Evolutionary conservation across 2,797 vertebrate species (phyloP).

Genomic region (Bovichtus diacanthus): DNA sequence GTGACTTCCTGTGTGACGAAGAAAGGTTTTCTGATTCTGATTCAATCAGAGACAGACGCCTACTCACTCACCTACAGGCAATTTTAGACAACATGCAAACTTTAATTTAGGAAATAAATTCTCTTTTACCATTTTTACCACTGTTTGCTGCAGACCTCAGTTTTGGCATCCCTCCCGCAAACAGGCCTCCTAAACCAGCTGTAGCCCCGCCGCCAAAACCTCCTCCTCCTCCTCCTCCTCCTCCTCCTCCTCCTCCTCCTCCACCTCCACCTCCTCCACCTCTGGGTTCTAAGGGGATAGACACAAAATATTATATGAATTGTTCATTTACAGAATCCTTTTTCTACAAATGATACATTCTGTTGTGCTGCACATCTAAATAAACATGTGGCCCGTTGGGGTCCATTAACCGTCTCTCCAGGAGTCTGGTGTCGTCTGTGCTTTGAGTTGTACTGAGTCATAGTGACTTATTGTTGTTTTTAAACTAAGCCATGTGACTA

Average conservation of each 20-base stretch:
- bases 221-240: constrained; percentile 48
- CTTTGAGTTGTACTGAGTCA: neutral
- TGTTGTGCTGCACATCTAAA: neutral
- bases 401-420: neutral
- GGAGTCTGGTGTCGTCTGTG: neutral
- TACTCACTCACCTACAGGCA: no score
- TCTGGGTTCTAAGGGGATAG: constrained; percentile 90
- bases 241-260: constrained; percentile 76
- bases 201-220: constrained; percentile 79
- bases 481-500: neutral
- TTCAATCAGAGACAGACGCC: no score
- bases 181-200: constrained; percentile 92
- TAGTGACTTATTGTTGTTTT: neutral
- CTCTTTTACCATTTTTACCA: constrained; percentile 83
- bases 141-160: constrained; percentile 89
- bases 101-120: neutral
- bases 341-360: neutral
- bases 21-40: no score
- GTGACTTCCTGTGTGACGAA: no score
- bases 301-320: neutral
- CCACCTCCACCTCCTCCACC: constrained; percentile 79
- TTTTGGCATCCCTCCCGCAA: constrained; percentile 96
- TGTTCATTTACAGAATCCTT: neutral
- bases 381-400: no score
- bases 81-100: neutral